phyloP scores from a whole-genome alignment of 2,888 invertebrate genomes.

The Oegoconia quadripuncta region DNA sequence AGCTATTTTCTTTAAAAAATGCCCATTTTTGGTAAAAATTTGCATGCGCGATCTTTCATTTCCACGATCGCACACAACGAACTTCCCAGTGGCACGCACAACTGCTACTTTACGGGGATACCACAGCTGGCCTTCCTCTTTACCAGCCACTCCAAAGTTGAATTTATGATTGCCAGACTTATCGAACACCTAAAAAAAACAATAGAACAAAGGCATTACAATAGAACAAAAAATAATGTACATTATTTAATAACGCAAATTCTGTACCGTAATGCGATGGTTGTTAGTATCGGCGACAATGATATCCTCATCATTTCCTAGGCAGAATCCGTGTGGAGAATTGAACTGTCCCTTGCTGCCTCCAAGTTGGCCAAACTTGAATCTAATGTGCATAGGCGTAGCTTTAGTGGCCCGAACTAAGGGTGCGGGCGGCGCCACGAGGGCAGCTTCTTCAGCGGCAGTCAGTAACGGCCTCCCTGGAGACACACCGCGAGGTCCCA shows the following conservation, averaged over 20 bases:
- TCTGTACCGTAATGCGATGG: constrained; percentile 91
- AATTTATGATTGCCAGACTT: constrained; percentile 95
- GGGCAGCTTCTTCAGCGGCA: constrained; percentile 64
- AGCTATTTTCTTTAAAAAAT: constrained; percentile 97
- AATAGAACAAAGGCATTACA: not conserved
- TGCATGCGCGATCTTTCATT: constrained; percentile 98
- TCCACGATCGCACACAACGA: constrained; percentile 98
- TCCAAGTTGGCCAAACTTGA: constrained; percentile 96
- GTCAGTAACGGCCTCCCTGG: constrained; percentile 66
- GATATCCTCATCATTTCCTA: constrained; percentile 96
- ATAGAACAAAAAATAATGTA: not conserved
- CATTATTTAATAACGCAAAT: constrained; percentile 8
- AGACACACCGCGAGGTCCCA: constrained; percentile 76
- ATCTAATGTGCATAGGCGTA: constrained; percentile 91
- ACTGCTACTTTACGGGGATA: constrained; percentile 98
- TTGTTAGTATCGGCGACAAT: constrained; percentile 98
- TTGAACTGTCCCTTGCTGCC: constrained; percentile 96
- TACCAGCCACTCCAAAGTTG: constrained; percentile 96
- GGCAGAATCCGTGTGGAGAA: constrained; percentile 97
- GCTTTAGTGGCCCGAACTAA: constrained; percentile 84
- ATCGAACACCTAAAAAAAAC: constrained; percentile 91
- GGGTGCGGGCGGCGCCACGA: constrained; percentile 71
- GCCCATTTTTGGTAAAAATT: constrained; percentile 96
- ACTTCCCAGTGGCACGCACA: constrained; percentile 91
- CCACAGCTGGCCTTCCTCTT: constrained; percentile 98